Percentiles rank a stretch among this genome's conserved stretches.
phyloP scores from a whole-genome alignment of 2,113 vertebrate species.

The Ctenodactylus gundi region DNA sequence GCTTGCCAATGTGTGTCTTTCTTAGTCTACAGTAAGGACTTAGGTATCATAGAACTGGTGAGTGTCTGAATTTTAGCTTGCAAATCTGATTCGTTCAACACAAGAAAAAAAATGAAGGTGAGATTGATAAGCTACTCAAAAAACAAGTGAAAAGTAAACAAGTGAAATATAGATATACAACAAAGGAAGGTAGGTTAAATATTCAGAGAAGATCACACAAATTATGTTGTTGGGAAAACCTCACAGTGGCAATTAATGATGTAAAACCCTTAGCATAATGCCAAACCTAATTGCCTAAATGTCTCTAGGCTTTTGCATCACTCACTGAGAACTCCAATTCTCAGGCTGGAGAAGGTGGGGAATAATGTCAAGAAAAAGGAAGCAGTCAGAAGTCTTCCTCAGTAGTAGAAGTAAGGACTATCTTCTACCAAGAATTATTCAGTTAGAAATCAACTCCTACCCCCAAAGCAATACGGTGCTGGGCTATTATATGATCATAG shows the following conservation, averaged over 20 bases:
- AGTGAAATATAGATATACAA: neutral
- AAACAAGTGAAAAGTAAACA: neutral
- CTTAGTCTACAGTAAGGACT: neutral
- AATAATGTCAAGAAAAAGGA: too few relatives aligned
- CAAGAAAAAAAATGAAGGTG: neutral
- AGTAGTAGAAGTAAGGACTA: neutral
- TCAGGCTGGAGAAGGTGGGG: neutral
- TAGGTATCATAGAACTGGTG: neutral
- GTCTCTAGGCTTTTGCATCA: neutral
- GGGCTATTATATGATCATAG: neutral
- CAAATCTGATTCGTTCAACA: neutral
- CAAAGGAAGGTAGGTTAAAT: neutral
- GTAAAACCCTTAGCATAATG: neutral
- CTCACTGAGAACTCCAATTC: neutral
- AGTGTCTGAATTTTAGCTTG: neutral
- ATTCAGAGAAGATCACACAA: neutral
- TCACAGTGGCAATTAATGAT: neutral
- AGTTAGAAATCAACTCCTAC: neutral
- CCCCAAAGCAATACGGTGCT: neutral
- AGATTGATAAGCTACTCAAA: too few relatives aligned
- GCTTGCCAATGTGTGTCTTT: neutral
- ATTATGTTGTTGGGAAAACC: neutral
- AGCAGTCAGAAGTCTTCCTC: neutral
- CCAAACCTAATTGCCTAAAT: neutral
- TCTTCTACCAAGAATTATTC: neutral